These are phyloP conservation scores for Eutrigla gurnardus DNA, from an alignment of 2,797 vertebrate genomes.

Conservation along the genomic window DNA sequence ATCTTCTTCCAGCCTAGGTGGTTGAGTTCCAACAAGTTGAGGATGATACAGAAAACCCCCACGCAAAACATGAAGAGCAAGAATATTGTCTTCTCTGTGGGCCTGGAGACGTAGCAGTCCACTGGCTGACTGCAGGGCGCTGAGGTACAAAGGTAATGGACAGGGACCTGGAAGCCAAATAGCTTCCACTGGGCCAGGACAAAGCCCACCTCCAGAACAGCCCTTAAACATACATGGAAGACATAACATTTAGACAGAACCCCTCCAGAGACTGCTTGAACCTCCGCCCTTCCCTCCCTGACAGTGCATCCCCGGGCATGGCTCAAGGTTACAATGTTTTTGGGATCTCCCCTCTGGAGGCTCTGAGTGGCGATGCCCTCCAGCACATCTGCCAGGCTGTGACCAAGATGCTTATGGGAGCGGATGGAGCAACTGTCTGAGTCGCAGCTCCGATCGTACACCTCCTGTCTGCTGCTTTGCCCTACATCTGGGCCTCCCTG, in stretches of 20 bases:
- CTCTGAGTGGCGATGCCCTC: slow-evolving; percentile 69
- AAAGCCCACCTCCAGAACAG: slow-evolving; percentile 91
- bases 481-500: slow-evolving; percentile 54
- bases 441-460: slow-evolving; percentile 81
- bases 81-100: slow-evolving; percentile 97
- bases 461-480: slow-evolving; percentile 49
- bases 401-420: slow-evolving; percentile 82
- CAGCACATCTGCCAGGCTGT: slow-evolving; percentile 79
- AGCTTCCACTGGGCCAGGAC: slow-evolving; percentile 93
- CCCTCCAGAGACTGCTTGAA: slow-evolving; percentile 50
- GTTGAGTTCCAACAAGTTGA: slow-evolving; percentile 95
- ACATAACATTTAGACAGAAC: slow-evolving; percentile 92
- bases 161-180: slow-evolving; percentile 92
- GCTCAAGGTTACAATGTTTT: slow-evolving; percentile 33
- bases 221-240: slow-evolving; percentile 90
- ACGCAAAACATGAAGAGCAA: slow-evolving; percentile 97
- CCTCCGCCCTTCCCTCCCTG: slow-evolving; percentile 47
- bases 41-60: slow-evolving; percentile 91
- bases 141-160: slow-evolving; percentile 87
- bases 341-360: slow-evolving; percentile 39
- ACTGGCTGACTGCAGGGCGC: slow-evolving; percentile 91
- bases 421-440: slow-evolving; percentile 88
- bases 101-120: slow-evolving; percentile 96
- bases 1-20: slow-evolving; percentile 92
- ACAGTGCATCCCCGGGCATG: slow-evolving; percentile 36